Percentiles rank a stretch among this genome's conserved stretches.
phyloP scores from a whole-genome alignment of 2,888 invertebrate species.

The Rhaphigaster nebulosa region DNA sequence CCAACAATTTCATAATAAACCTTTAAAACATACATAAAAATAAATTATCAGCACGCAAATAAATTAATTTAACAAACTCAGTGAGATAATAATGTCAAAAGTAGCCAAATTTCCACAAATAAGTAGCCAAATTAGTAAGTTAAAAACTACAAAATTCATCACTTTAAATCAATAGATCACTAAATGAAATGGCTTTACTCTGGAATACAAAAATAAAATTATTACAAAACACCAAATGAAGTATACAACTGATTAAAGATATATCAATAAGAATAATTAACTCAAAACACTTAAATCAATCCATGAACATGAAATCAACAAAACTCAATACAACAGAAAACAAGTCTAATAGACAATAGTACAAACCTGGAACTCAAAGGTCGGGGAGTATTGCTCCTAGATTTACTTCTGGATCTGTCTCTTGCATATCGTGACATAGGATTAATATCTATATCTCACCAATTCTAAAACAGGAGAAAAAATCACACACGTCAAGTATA shows the following conservation, averaged over 20 bases:
- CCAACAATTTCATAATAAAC: too few species aligned
- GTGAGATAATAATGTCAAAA: too few species aligned
- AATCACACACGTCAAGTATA: neutral
- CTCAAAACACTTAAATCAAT: neutral
- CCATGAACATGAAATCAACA: neutral
- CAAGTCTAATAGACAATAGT: neutral
- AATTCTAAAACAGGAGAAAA: neutral
- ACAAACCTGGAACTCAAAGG: conserved; percentile 35
- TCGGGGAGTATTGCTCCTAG: conserved; percentile 12
- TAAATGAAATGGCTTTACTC: neutral
- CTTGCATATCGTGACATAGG: conserved; percentile 43
- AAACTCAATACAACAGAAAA: neutral
- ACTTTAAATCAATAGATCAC: neutral
- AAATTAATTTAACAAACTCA: too few species aligned
- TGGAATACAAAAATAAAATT: neutral
- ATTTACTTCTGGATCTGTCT: conserved; percentile 44
- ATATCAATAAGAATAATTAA: too few species aligned
- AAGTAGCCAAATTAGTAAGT: too few species aligned
- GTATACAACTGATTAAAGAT: too few species aligned
- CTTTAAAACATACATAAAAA: too few species aligned
- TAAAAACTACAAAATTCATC: neutral
- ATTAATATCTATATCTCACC: neutral
- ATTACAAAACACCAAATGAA: neutral
- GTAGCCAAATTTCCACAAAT: too few species aligned
- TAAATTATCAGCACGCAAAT: too few species aligned